A percentile compares a stretch with the other conserved stretches of the same genome.
Evolutionary conservation across 2,888 invertebrate species (phyloP).

Genomic region (Andrena fulva): DNA sequence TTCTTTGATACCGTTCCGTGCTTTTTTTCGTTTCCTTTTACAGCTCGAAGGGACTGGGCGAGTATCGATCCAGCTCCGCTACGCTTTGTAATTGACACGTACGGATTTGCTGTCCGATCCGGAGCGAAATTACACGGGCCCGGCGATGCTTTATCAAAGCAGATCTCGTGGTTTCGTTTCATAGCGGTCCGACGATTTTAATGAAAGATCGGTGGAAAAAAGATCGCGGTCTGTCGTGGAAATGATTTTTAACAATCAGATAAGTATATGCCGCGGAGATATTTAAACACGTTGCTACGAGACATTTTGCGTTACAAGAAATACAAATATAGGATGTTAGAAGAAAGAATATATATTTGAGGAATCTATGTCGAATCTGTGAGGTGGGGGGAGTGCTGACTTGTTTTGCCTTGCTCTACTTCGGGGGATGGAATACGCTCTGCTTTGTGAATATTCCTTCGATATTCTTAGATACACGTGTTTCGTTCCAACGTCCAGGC

Average conservation of each 20-base stretch:
- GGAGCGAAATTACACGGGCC: conserved; percentile 28
- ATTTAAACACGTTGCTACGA: no score
- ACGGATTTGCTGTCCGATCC: conserved; percentile 33
- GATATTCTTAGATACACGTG: no score
- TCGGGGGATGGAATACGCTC: not conserved
- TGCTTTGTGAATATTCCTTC: not conserved
- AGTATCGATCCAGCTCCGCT: conserved; percentile 28
- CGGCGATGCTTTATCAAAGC: conserved; percentile 12
- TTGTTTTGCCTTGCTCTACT: not conserved
- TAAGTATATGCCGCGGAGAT: no score
- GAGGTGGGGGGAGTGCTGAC: no score
- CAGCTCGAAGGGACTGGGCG: conserved; percentile 29
- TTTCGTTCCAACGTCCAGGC: no score
- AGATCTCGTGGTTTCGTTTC: not conserved
- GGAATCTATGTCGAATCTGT: no score
- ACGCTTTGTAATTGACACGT: conserved; percentile 55
- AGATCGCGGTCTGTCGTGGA: not conserved
- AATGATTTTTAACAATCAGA: not conserved
- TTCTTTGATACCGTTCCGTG: conserved; percentile 41
- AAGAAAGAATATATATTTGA: no score
- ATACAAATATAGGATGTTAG: not conserved
- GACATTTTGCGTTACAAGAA: no score
- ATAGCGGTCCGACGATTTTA: conserved; percentile 23
- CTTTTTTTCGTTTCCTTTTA: conserved; percentile 34
- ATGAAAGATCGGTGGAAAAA: not conserved